These are phyloP conservation scores for Sturnira hondurensis DNA, from an alignment of 2,113 vertebrate species.

Conservation along the genomic window DNA sequence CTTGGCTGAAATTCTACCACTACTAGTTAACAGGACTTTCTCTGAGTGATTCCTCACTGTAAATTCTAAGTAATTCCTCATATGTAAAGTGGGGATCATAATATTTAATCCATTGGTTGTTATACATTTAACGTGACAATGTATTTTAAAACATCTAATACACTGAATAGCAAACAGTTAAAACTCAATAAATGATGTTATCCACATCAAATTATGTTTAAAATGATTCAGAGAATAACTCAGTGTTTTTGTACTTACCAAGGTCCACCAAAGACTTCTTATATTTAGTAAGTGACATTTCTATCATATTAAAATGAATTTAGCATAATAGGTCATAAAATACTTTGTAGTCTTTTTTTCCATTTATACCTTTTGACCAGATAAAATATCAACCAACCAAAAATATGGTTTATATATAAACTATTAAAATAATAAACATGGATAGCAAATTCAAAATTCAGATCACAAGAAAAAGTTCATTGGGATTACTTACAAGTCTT, in stretches of 20 bases:
- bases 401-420: background rate
- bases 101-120: background rate
- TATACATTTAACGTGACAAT: conserved; percentile 26
- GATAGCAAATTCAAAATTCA: conserved; percentile 35
- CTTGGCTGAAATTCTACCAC: background rate
- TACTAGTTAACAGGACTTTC: background rate
- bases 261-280: background rate
- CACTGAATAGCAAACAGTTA: conserved; percentile 17
- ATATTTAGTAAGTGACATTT: background rate
- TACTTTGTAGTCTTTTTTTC: background rate
- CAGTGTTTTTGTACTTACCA: conserved; percentile 4
- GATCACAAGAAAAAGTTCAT: conserved; percentile 12
- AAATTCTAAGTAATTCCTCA: conserved; percentile 20
- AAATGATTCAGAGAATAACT: conserved; percentile 10
- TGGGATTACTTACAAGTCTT: conserved; percentile 27
- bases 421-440: background rate
- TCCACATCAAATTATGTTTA: conserved; percentile 13
- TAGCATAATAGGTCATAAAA: conserved; percentile 18
- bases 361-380: background rate
- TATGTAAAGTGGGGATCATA: background rate
- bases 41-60: conserved; percentile 16
- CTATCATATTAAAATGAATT: conserved; percentile 15
- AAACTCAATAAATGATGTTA: conserved; percentile 27
- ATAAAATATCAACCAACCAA: conserved; percentile 8
- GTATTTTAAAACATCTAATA: conserved; percentile 36